Percentiles rank a stretch among this genome's conserved stretches.
These are phyloP conservation scores for Syngnathus scovelli DNA, from an alignment of 2,113 vertebrate genomes.

Conservation along the genomic window DNA sequence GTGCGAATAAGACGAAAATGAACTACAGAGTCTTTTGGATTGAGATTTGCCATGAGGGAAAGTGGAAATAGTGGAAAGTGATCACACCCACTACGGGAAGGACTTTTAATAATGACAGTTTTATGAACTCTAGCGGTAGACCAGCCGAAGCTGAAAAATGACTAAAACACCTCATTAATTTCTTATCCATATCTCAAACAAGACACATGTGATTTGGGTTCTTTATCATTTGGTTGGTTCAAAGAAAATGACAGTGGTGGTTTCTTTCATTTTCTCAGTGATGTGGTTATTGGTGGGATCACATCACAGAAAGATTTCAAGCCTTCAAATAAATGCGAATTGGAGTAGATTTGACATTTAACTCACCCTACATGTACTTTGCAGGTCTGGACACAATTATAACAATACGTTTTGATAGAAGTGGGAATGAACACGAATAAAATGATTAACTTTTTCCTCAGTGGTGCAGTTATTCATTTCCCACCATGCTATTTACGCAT, in stretches of 20 bases:
- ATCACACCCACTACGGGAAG: too few species aligned
- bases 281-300: conserved; percentile 8
- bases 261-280: conserved; percentile 21
- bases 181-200: too few species aligned
- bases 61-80: too few species aligned
- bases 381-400: conserved; percentile 31
- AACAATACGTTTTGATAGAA: conserved; percentile 34
- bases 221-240: too few species aligned
- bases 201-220: too few species aligned
- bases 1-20: too few species aligned
- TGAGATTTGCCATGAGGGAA: too few species aligned
- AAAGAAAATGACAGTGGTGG: neutral
- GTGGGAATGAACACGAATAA: conserved; percentile 20
- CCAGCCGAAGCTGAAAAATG: too few species aligned
- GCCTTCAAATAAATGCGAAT: neutral
- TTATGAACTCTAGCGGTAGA: too few species aligned
- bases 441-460: conserved; percentile 27
- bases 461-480: conserved; percentile 1
- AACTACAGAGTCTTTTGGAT: too few species aligned
- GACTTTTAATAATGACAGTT: too few species aligned
- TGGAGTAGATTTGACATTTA: neutral
- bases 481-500: neutral
- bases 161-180: too few species aligned
- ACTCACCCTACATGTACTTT: conserved; percentile 32
- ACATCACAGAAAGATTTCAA: neutral